phyloP scores from a whole-genome alignment of 2,797 vertebrate genomes.

The Peromyscus eremicus region DNA sequence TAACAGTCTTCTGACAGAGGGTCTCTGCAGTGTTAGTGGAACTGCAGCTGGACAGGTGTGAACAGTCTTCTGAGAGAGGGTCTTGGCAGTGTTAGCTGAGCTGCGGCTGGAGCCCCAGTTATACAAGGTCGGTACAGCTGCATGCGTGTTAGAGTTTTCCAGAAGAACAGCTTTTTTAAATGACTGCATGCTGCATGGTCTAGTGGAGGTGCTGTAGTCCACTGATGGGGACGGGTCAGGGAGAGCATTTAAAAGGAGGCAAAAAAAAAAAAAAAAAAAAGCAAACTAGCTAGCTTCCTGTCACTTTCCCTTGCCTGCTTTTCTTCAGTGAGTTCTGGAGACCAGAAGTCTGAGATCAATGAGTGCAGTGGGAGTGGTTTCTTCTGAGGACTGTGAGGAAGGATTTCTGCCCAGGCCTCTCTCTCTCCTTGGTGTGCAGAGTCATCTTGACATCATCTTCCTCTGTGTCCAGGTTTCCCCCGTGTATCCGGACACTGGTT shows the following conservation, averaged over 20 bases:
- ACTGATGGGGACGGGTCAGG: neutral
- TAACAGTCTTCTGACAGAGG: no score
- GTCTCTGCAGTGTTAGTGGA: no score
- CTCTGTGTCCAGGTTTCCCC: neutral
- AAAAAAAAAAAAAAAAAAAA: neutral
- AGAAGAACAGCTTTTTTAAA: neutral
- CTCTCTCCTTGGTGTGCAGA: neutral
- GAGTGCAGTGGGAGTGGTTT: neutral
- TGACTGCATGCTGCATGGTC: neutral
- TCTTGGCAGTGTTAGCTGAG: neutral
- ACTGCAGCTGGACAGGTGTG: no score
- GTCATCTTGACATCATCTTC: neutral
- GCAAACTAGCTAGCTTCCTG: neutral
- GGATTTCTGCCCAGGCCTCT: neutral
- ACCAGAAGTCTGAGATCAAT: neutral
- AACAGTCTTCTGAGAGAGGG: neutral
- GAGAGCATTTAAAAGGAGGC: neutral
- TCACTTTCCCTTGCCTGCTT: neutral
- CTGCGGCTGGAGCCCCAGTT: neutral
- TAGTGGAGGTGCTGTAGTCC: neutral
- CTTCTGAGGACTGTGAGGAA: neutral
- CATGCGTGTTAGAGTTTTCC: conserved; percentile 1
- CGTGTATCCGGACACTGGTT: neutral
- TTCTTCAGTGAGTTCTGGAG: neutral
- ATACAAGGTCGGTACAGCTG: fast-evolving